Conservation (phyloP, 2,888 invertebrate species). For the Cataglyphis rosenhaueri region DNA sequence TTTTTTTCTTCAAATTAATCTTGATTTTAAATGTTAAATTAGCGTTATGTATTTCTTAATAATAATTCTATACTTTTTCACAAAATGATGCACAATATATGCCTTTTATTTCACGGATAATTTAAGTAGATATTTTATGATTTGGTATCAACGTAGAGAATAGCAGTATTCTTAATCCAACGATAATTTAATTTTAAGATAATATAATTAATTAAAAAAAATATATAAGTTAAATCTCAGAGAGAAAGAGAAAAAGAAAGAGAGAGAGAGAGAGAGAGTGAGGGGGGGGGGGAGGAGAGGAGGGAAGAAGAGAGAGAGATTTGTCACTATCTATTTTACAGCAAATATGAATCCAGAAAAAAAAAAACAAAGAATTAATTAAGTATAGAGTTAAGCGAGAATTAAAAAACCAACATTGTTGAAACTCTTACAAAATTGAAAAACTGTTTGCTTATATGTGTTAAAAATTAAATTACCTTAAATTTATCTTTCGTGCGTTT, state of each 20-base stretch:
- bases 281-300: no score
- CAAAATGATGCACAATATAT: background rate
- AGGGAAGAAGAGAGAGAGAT: background rate
- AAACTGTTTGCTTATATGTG: background rate
- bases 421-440: background rate
- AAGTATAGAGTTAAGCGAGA: background rate
- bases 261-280: no score
- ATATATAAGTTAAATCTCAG: background rate
- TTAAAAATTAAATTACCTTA: background rate
- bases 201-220: background rate
- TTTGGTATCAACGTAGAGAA: background rate
- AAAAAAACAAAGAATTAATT: background rate
- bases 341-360: background rate
- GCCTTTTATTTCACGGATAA: background rate
- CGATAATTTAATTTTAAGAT: background rate
- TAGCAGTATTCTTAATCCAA: background rate
- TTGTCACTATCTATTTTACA: background rate
- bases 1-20: conserved; percentile 1
- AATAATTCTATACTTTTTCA: background rate
- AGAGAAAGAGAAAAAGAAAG: no score
- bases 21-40: background rate
- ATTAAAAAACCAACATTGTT: background rate
- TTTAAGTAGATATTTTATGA: background rate
- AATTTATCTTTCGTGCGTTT: background rate
- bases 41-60: background rate